Conservation (phyloP, 2,797 vertebrate genomes). For the Rhabdophis nuchalis region DNA sequence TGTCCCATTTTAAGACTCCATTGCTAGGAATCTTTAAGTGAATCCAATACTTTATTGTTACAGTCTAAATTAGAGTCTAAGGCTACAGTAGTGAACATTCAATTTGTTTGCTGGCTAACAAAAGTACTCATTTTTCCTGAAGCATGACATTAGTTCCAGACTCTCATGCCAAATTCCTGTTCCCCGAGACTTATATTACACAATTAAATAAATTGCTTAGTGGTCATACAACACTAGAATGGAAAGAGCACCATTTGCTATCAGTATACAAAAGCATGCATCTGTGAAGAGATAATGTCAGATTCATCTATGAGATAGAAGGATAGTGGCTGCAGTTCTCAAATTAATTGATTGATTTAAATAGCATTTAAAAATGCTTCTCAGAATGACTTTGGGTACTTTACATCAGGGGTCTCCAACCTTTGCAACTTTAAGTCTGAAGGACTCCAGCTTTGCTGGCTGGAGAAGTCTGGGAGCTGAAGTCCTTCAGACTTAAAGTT, state of each 20-base stretch:
- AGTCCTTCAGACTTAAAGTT: no score
- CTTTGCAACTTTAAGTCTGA: no score
- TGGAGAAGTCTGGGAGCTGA: no score
- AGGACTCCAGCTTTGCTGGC: no score
- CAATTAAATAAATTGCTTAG: background rate
- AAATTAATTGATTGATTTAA: background rate
- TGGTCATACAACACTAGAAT: constrained; percentile 23
- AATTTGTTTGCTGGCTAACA: constrained; percentile 18
- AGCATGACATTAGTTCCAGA: constrained; percentile 33
- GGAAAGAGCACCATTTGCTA: constrained; percentile 29
- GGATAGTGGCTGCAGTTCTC: constrained; percentile 27
- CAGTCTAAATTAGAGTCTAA: background rate
- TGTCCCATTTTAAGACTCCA: background rate
- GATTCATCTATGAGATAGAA: constrained; percentile 6
- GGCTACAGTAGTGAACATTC: background rate
- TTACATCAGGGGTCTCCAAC: no score
- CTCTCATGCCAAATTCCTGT: constrained; percentile 9
- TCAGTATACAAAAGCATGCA: background rate
- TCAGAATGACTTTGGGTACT: background rate
- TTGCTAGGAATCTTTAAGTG: background rate
- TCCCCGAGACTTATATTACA: constrained; percentile 11
- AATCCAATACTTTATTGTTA: background rate
- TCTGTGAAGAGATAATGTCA: constrained; percentile 18
- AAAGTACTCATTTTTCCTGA: background rate
- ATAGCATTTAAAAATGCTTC: background rate